Evolutionary conservation across 2,888 invertebrate genomes (phyloP).

Genomic region (Caenorhabditis doughertyi): DNA sequence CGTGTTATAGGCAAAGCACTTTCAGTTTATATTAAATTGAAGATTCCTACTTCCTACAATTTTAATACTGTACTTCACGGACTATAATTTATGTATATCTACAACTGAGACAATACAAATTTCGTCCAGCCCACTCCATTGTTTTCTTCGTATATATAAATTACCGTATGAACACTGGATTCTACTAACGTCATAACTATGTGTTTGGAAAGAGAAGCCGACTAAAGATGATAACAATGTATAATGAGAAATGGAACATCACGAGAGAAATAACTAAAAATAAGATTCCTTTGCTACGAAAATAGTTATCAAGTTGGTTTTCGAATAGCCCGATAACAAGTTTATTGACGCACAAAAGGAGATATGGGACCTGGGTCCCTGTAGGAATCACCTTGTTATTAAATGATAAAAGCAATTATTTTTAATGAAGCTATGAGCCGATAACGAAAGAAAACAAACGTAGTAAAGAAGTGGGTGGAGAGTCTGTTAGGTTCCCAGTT

Average conservation of each 20-base stretch:
- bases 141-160: too few species aligned
- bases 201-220: slow-evolving; percentile 30
- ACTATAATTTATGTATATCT: too few species aligned
- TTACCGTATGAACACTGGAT: background rate
- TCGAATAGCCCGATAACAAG: slow-evolving; percentile 21
- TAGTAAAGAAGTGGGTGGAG: too few species aligned
- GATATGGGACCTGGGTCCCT: background rate
- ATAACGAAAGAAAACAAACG: too few species aligned
- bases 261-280: slow-evolving; percentile 27
- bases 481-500: too few species aligned
- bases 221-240: slow-evolving; percentile 53
- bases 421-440: too few species aligned
- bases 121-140: too few species aligned
- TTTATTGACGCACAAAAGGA: slow-evolving; percentile 28
- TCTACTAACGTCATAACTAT: slow-evolving; percentile 60
- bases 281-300: slow-evolving; percentile 31
- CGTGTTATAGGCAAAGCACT: too few species aligned
- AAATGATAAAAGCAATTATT: slow-evolving; percentile 2
- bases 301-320: slow-evolving; percentile 46
- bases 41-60: too few species aligned
- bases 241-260: slow-evolving; percentile 50
- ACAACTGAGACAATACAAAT: too few species aligned
- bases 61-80: too few species aligned
- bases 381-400: background rate
- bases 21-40: too few species aligned